Conservation (phyloP, 2,797 vertebrate species). For the Steatocranus sp. region DNA sequence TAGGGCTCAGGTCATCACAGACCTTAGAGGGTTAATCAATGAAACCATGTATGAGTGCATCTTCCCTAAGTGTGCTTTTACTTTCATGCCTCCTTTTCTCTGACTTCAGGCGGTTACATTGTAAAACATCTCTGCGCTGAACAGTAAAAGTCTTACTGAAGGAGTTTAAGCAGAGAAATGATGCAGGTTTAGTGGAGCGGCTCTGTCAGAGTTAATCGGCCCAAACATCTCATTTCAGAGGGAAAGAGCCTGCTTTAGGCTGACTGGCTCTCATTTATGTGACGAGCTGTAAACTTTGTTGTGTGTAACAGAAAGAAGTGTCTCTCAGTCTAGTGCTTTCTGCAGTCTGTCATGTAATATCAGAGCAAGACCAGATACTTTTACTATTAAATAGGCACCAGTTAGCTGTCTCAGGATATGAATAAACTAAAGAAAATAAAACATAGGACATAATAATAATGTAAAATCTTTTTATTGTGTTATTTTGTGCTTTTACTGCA, state of each 20-base stretch:
- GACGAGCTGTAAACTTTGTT: slow-evolving; percentile 34
- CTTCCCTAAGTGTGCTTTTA: not conserved
- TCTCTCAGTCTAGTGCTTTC: not conserved
- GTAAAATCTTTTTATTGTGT: not conserved
- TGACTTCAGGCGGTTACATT: not conserved
- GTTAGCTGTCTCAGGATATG: not conserved
- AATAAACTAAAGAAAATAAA: not conserved
- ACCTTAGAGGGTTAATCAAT: fast-evolving
- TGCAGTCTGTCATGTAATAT: not conserved
- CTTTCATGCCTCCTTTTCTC: not conserved
- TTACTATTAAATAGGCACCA: not conserved
- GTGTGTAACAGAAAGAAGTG: not conserved
- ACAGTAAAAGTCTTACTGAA: not conserved
- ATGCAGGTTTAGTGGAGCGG: slow-evolving; percentile 17
- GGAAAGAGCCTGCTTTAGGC: not conserved
- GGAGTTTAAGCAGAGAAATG: not conserved
- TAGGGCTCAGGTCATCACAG: not conserved
- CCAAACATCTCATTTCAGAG: slow-evolving; percentile 20
- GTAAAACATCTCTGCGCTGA: not conserved
- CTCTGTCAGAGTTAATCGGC: slow-evolving; percentile 29
- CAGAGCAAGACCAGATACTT: not conserved
- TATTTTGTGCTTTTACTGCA: not conserved
- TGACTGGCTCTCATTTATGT: slow-evolving; percentile 8
- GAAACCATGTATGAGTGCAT: not conserved
- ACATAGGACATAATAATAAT: not conserved